Evolutionary conservation across 2,113 vertebrate genomes (phyloP).

Genomic region (Geothlypis trichas): DNA sequence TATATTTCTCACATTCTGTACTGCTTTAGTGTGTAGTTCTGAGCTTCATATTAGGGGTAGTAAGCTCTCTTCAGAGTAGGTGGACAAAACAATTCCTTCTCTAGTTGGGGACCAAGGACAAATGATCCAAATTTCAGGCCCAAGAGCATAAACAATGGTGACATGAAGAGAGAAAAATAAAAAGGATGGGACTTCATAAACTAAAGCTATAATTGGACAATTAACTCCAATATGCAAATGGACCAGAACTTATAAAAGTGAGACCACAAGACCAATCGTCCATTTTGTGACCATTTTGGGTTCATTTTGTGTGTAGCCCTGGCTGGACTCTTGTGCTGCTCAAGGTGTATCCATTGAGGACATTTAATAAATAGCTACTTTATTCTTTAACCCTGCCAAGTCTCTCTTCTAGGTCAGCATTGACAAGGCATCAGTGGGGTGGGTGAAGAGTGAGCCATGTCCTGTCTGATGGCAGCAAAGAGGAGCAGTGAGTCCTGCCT

Average conservation of each 20-base stretch:
- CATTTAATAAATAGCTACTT: not conserved
- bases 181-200: not conserved
- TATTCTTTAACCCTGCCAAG: not conserved
- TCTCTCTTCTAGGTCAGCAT: not conserved
- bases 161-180: not conserved
- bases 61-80: not conserved
- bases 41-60: not conserved
- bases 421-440: not conserved
- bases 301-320: not conserved
- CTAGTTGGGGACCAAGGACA: not conserved
- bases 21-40: not conserved
- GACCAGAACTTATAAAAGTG: not conserved
- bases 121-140: not conserved
- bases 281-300: not conserved
- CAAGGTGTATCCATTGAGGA: not conserved
- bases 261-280: not conserved
- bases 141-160: not conserved
- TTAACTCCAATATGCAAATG: not conserved
- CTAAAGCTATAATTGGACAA: not conserved
- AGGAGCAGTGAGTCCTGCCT: not conserved
- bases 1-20: not conserved
- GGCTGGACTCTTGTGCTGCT: not conserved
- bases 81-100: not conserved
- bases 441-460: rapidly evolving
- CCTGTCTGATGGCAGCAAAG: not conserved